Evolutionary conservation across 2,113 vertebrate genomes (phyloP).

Genomic region (Ptilorrhoa leucosticta): DNA sequence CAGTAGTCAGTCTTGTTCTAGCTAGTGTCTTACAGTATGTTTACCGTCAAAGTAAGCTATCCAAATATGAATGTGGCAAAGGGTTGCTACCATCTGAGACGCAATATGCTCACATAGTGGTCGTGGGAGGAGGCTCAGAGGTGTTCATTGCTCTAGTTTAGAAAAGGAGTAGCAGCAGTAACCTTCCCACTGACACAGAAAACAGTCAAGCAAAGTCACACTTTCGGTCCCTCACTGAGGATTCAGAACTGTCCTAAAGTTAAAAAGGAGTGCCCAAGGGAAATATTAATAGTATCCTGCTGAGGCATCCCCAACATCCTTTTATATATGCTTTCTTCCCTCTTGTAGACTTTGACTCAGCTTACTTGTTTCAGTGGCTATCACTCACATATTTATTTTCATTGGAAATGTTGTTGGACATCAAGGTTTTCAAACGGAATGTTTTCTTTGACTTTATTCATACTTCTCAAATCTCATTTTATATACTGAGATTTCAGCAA

Average conservation of each 20-base stretch:
- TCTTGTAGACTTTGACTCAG: neutral
- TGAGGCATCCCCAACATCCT: neutral
- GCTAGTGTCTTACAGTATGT: neutral
- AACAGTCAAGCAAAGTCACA: neutral
- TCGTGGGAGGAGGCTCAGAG: neutral
- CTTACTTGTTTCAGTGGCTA: neutral
- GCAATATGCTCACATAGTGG: neutral
- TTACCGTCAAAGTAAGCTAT: neutral
- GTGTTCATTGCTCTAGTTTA: neutral
- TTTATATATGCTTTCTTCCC: neutral
- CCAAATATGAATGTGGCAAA: neutral
- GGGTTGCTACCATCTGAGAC: neutral
- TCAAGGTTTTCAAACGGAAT: neutral
- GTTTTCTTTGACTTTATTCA: neutral
- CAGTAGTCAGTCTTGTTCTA: neutral
- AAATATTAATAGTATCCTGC: neutral
- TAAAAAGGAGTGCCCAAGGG: neutral
- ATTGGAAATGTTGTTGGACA: neutral
- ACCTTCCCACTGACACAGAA: neutral
- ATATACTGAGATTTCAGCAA: neutral
- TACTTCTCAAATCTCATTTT: neutral
- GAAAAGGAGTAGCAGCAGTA: neutral
- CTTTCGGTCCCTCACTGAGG: neutral
- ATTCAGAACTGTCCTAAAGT: neutral
- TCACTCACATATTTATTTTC: neutral